Conservation (phyloP, 2,113 vertebrate species). For the Bujurquina vittata region DNA sequence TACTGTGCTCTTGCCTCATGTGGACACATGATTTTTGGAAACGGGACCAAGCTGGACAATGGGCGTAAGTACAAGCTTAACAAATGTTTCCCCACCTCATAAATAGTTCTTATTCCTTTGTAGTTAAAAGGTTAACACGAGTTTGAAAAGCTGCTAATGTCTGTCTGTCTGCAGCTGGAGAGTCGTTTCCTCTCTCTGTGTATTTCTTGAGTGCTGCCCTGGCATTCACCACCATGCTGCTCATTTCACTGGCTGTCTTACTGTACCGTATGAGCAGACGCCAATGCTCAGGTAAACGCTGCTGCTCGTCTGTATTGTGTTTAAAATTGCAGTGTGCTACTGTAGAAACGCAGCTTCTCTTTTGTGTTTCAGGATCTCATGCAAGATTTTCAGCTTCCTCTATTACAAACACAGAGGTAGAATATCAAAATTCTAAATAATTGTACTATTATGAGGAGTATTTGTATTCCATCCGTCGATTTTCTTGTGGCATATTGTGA, state of each 20-base stretch:
- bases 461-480: too few relatives aligned
- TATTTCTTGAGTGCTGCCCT: background rate
- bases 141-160: background rate
- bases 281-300: accelerated
- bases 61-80: background rate
- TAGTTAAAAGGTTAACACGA: background rate
- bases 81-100: accelerated
- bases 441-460: background rate
- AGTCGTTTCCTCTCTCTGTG: background rate
- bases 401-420: background rate
- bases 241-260: background rate
- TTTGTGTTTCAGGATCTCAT: background rate
- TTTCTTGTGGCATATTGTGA: background rate
- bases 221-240: accelerated
- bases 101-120: background rate
- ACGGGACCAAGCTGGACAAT: background rate
- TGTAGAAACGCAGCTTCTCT: accelerated
- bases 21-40: conserved; percentile 28
- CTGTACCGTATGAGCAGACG: background rate
- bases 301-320: accelerated
- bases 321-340: background rate
- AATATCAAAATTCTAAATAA: background rate
- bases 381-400: background rate
- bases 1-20: conserved; percentile 47
- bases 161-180: background rate